A percentile compares a stretch with the other conserved stretches of the same genome.
phyloP scores from a whole-genome alignment of 1,140 invertebrate species.

The Pachyrhynchus sulphureomaculatus region DNA sequence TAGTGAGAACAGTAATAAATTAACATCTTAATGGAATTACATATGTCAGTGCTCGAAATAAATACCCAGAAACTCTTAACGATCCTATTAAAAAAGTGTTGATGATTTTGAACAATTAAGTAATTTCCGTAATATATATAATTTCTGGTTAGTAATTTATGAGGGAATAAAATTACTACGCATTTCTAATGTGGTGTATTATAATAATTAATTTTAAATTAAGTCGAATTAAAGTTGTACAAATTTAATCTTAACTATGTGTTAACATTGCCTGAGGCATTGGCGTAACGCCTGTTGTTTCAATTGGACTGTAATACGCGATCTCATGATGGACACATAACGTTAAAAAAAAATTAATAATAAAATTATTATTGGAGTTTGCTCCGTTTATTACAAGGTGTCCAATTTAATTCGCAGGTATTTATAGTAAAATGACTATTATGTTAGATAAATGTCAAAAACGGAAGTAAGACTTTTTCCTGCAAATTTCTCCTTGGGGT shows the following conservation, averaged over 20 bases:
- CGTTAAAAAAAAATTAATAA: too few relatives aligned
- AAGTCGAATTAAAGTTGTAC: conserved; percentile 3
- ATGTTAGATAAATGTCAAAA: too few relatives aligned
- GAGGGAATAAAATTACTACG: neutral
- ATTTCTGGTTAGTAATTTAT: conserved; percentile 13
- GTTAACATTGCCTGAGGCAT: neutral
- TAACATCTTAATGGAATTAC: neutral
- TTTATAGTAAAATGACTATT: too few relatives aligned
- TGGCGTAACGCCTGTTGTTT: neutral
- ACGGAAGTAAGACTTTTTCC: too few relatives aligned
- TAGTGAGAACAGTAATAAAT: neutral
- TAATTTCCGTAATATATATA: conserved; percentile 7
- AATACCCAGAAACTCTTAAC: neutral
- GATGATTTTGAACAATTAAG: conserved; percentile 15
- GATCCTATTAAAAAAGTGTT: conserved; percentile 4
- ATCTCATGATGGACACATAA: too few relatives aligned
- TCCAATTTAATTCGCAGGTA: too few relatives aligned
- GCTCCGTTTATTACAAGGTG: too few relatives aligned
- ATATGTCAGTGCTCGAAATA: conserved; percentile 7
- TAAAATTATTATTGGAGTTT: too few relatives aligned
- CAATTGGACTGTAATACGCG: too few relatives aligned
- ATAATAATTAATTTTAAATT: conserved; percentile 12
- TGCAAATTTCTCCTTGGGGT: too few relatives aligned
- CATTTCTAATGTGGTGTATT: conserved; percentile 14
- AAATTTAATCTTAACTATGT: conserved; percentile 1